phyloP scores from a whole-genome alignment of 2,888 invertebrate genomes.

The Morinoia aosen region DNA sequence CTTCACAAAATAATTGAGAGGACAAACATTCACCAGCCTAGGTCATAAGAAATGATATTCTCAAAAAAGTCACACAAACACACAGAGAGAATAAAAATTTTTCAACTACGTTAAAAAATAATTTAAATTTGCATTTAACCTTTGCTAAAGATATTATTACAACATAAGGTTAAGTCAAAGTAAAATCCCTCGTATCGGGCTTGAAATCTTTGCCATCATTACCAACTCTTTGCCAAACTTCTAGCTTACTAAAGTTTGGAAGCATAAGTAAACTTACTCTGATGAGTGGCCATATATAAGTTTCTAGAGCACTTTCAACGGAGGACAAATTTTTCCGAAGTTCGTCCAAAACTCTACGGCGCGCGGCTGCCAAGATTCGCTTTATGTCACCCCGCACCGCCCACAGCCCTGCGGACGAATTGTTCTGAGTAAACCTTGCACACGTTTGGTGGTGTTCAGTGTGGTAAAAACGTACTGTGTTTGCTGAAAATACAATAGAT shows the following conservation, averaged over 20 bases:
- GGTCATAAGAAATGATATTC: background rate
- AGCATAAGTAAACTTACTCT: background rate
- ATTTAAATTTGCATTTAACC: background rate
- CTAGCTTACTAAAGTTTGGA: background rate
- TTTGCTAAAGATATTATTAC: background rate
- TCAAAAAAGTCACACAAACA: background rate
- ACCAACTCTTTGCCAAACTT: background rate
- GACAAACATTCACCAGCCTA: too few relatives aligned
- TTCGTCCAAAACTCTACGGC: constrained; percentile 3
- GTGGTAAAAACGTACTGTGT: too few relatives aligned
- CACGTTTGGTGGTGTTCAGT: too few relatives aligned
- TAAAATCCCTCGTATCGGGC: background rate
- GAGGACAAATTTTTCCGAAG: background rate
- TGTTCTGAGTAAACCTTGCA: background rate
- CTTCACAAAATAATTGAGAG: too few relatives aligned
- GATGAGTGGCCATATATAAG: background rate
- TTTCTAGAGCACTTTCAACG: background rate
- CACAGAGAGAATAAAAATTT: background rate
- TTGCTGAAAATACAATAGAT: too few relatives aligned
- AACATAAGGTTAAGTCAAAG: background rate
- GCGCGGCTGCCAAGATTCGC: background rate
- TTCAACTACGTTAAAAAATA: background rate
- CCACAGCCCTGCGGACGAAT: background rate
- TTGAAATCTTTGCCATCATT: background rate
- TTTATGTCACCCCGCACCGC: background rate